Evolutionary conservation across 2,113 vertebrate genomes (phyloP).

Genomic region (Gambusia affinis): DNA sequence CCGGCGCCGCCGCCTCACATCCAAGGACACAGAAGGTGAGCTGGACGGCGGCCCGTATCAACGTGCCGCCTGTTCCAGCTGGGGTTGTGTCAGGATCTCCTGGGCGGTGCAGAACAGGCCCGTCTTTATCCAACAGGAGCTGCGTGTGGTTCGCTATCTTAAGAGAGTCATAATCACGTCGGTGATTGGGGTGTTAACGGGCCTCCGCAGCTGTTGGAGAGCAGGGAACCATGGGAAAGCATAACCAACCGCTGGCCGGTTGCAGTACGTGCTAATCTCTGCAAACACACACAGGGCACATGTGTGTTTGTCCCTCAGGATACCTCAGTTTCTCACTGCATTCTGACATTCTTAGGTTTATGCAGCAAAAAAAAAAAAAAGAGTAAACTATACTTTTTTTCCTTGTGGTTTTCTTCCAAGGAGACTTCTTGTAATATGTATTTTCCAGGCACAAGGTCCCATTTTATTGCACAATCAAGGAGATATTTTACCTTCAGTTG

Average conservation of each 20-base stretch:
- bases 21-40: constrained; percentile 67
- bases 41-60: constrained; percentile 71
- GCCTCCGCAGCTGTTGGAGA: constrained; percentile 69
- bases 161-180: constrained; percentile 75
- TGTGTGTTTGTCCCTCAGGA: constrained; percentile 32
- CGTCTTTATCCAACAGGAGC: constrained; percentile 68
- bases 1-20: constrained; percentile 43
- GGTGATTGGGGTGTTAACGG: constrained; percentile 64
- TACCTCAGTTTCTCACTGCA: constrained; percentile 28
- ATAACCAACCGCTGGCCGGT: constrained; percentile 40
- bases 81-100: constrained; percentile 67
- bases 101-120: constrained; percentile 60
- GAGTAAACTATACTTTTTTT: background rate
- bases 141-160: constrained; percentile 75
- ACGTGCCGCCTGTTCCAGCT: constrained; percentile 59
- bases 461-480: no score
- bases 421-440: no score
- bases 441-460: no score
- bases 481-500: no score
- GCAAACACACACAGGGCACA: constrained; percentile 28
- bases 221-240: constrained; percentile 67
- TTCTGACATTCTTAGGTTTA: background rate
- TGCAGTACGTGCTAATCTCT: constrained; percentile 44
- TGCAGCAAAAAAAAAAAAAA: background rate
- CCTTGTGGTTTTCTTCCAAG: no score